Evolutionary conservation across 2,113 vertebrate genomes (phyloP).

Genomic region (Tragelaphus buxtoni): DNA sequence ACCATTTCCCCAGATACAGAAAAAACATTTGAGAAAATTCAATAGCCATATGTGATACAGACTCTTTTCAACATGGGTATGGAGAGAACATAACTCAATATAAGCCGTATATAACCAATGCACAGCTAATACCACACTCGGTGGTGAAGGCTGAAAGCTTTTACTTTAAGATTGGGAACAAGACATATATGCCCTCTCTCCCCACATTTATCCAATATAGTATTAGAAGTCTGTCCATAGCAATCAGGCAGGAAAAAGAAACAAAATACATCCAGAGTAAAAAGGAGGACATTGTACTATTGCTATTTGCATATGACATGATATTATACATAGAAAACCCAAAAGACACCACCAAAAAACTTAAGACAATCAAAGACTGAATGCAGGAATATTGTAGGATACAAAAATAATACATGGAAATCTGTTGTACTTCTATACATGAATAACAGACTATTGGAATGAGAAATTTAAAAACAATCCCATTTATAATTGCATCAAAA

Average conservation of each 20-base stretch:
- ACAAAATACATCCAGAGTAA: not conserved
- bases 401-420: not conserved
- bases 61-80: not conserved
- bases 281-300: not conserved
- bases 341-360: not conserved
- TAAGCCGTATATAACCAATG: not conserved
- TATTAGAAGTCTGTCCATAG: not conserved
- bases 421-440: not conserved
- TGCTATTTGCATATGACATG: not conserved
- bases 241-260: not conserved
- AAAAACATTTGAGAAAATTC: not conserved
- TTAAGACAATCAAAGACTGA: not conserved
- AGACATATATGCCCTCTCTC: not conserved
- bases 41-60: not conserved
- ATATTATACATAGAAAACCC: not conserved
- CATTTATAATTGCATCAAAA: not conserved
- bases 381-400: not conserved
- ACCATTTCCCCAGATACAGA: not conserved
- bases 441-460: not conserved
- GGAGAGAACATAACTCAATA: not conserved
- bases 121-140: not conserved
- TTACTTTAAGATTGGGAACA: not conserved
- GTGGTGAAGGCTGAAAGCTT: not conserved
- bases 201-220: not conserved
- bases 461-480: not conserved